Evolutionary conservation across 2,113 vertebrate genomes (phyloP).

Genomic region (Mastomys coucha): DNA sequence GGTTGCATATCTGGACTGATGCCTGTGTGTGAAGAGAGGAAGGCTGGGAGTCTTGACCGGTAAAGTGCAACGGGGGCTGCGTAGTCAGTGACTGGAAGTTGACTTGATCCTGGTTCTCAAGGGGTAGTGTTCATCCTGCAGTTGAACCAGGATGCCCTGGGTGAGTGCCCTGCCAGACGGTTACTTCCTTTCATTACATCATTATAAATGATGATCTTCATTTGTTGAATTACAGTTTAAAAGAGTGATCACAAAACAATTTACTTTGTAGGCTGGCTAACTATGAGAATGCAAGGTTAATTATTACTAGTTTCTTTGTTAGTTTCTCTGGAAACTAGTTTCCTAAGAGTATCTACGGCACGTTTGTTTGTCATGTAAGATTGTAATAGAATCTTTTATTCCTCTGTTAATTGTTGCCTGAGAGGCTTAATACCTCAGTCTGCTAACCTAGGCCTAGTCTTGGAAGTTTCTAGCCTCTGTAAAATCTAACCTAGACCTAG

Average conservation of each 20-base stretch:
- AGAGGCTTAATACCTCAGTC: too few species aligned
- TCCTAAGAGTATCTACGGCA: neutral
- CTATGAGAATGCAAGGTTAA: neutral
- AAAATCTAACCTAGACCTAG: too few species aligned
- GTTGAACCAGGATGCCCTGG: neutral
- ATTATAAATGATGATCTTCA: too few species aligned
- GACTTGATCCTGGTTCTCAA: neutral
- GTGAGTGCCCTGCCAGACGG: too few species aligned
- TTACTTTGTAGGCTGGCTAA: neutral
- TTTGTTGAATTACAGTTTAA: conserved; percentile 16
- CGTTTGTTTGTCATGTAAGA: neutral
- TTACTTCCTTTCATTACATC: neutral
- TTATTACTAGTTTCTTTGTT: neutral
- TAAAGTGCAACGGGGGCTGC: neutral
- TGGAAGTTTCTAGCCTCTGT: too few species aligned
- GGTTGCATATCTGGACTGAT: neutral
- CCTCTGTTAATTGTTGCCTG: too few species aligned
- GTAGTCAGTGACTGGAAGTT: neutral
- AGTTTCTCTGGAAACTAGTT: too few species aligned
- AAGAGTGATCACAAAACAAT: neutral
- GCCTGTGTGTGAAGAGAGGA: too few species aligned
- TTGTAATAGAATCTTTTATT: too few species aligned
- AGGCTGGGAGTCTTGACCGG: neutral
- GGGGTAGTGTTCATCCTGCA: neutral
- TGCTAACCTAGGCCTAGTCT: too few species aligned